Conservation (phyloP, 2,797 vertebrate species). For the Trachurus trachurus region DNA sequence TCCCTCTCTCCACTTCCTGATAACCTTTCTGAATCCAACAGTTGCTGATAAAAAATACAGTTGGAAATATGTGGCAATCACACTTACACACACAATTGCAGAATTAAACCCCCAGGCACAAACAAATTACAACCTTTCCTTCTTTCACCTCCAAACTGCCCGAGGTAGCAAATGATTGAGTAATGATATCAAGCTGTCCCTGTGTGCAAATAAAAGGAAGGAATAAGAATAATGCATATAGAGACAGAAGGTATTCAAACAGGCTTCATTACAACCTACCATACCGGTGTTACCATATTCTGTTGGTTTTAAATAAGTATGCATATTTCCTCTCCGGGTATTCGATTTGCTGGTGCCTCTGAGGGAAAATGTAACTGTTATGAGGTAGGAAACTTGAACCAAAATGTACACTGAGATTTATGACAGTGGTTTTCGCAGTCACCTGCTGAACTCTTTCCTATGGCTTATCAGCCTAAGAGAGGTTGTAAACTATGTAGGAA, state of each 20-base stretch:
- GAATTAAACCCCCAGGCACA: conserved; percentile 28
- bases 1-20: conserved; percentile 10
- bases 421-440: neutral
- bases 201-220: neutral
- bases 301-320: neutral
- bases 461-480: neutral
- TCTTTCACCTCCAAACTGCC: conserved; percentile 1
- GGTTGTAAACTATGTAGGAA: neutral
- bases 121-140: conserved; percentile 34
- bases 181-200: conserved; percentile 3
- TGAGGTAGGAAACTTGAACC: neutral
- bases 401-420: neutral
- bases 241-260: conserved; percentile 1
- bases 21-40: conserved; percentile 24
- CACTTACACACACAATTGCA: conserved; percentile 20
- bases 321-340: neutral
- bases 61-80: conserved; percentile 24
- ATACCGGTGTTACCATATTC: neutral
- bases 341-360: neutral
- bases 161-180: conserved; percentile 9
- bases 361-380: neutral
- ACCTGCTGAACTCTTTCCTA: neutral
- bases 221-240: conserved; percentile 1
- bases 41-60: conserved; percentile 26
- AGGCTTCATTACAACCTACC: neutral